Evolutionary conservation across 2,797 vertebrate genomes (phyloP).

Genomic region (Botia kubotai): DNA sequence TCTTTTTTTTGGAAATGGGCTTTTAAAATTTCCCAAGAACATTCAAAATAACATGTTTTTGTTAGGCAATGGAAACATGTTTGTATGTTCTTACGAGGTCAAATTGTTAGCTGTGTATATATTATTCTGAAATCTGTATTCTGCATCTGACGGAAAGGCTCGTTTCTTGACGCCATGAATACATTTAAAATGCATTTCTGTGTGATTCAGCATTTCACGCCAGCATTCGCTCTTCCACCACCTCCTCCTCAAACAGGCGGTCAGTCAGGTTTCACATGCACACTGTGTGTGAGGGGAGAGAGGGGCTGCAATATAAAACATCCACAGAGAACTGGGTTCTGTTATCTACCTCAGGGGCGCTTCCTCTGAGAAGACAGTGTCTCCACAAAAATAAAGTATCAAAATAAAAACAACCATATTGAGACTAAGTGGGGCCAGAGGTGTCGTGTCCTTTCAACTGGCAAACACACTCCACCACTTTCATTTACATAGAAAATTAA

Average conservation of each 20-base stretch:
- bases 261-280: conserved; percentile 22
- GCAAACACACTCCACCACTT: too few relatives aligned
- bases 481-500: too few relatives aligned
- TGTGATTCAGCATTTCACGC: conserved; percentile 32
- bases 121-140: too few relatives aligned
- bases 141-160: conserved; percentile 29
- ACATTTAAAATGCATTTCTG: conserved; percentile 42
- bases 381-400: neutral
- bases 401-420: neutral
- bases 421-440: neutral
- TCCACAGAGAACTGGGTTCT: neutral
- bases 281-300: conserved; percentile 17
- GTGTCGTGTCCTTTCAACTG: neutral
- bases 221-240: conserved; percentile 18
- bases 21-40: too few relatives aligned
- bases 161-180: conserved; percentile 38
- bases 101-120: too few relatives aligned
- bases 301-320: neutral
- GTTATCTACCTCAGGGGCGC: neutral
- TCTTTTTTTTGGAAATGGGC: too few relatives aligned
- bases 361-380: neutral
- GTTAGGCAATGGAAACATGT: too few relatives aligned
- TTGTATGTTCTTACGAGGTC: too few relatives aligned
- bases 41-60: too few relatives aligned
- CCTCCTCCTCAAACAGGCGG: conserved; percentile 25